Base-by-base conservation (phyloP, 2,113 vertebrate genomes). In the Ctenomys sociabilis region DNA sequence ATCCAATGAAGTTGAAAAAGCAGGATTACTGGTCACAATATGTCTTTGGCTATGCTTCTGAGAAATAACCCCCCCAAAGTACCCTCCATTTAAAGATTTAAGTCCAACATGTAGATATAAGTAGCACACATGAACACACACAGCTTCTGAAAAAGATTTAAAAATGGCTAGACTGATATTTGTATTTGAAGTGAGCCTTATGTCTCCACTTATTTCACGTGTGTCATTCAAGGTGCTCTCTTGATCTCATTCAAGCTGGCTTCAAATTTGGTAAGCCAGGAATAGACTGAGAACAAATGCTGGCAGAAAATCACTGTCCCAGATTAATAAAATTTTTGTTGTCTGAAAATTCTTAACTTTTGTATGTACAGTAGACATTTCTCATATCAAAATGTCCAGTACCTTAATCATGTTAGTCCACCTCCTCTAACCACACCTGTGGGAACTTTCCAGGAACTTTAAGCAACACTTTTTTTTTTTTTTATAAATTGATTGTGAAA, bases 211-310 rank as follows among this genome's bases (percentile, higher is more conserved):
- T 37, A 40, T 66, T 37, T 92, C 45, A 26, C 70, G 10, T 64
- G 78, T 81, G 7, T 81, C 45, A 78, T 14, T 54, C 82, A 75
- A 85, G 22, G 17, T 61, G 9, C 22, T 94, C 5, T 10, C 35
- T 92, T 84, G 37, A 80, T n/a, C 28, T 57, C 40, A 64, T 14
- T 45, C 28, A 85, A 85, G 3, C 19, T 49, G 45, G n/a, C 16
- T 96, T 95, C 75, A 89, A 96, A 72, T 92, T 77, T 73, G 35
- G 35, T 61, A 32, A 90, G 2, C 66, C 77, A 72, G 77, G 30
- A 94, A 66, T 66, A 10, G 17, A 64, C 30, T 63, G 30, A 21
- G 82, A 93, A 49, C 52, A 96, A 68, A 78, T 84, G n/a, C 7
- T 81, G 3, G 26, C 19, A 94, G 45, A 49, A 73, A 92, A 81